phyloP scores from a whole-genome alignment of 1,140 invertebrate genomes.

The Brachionus angularis region DNA sequence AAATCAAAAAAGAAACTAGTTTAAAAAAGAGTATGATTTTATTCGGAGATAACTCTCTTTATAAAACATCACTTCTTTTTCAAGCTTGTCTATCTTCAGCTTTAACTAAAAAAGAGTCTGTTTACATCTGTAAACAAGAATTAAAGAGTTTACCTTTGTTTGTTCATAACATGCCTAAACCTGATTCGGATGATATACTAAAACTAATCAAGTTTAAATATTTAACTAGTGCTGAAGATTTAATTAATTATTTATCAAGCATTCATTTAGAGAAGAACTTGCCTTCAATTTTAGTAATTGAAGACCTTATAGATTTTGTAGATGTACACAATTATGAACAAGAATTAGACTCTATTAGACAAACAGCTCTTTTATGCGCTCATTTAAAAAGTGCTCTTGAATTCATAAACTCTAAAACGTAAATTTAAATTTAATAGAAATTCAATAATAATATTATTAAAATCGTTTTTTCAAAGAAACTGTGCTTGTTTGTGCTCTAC shows the following conservation, averaged over 20 bases:
- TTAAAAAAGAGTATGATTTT: neutral
- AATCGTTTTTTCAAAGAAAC: neutral
- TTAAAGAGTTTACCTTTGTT: conserved; percentile 1
- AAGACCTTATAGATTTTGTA: neutral
- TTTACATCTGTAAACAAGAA: conserved; percentile 19
- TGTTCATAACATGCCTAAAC: conserved; percentile 36
- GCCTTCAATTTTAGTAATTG: neutral
- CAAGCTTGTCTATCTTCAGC: conserved; percentile 10
- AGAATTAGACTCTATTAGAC: conserved; percentile 4
- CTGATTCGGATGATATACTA: neutral
- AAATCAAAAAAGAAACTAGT: neutral
- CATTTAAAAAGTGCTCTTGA: conserved; percentile 2
- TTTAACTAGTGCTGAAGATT: neutral
- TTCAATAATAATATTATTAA: no score
- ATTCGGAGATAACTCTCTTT: conserved; percentile 1
- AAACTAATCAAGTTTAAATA: conserved; percentile 35
- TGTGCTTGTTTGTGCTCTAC: no score
- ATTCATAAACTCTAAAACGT: neutral
- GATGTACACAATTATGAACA: conserved; percentile 20
- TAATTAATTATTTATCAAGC: conserved; percentile 6
- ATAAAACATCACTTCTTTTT: conserved; percentile 26
- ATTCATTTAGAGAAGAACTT: neutral
- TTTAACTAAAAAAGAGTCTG: neutral
- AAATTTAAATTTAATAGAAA: no score
- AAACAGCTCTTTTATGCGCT: neutral